Evolutionary conservation across 2,113 vertebrate species (phyloP), one percentile per base, ranked within the genome.

Genomic region (Callospermophilus lateralis): DNA sequence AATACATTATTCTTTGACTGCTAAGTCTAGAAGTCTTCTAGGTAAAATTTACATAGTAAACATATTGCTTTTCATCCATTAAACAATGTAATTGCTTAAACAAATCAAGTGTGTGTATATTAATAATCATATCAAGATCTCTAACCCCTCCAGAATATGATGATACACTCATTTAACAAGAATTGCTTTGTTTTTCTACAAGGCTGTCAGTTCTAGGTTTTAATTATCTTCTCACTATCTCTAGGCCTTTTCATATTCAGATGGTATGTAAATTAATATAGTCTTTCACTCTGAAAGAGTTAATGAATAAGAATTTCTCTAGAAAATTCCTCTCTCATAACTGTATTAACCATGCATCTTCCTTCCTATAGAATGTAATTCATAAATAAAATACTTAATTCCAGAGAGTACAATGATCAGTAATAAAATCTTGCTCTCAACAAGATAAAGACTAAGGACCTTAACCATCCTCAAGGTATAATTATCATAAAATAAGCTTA

Each of bases 91-190:
- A 90, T 61, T 94, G 63, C 80, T 97, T 89, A 93, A 97, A 85
- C 63, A 96, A 97, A 97, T 96, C 45, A 94, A 95, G 73, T 73
- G 15, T 93, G 34, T 93, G 17, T 86, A 89, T 94, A 89, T 91
- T 97, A 97, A 96, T 97, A 97, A 97, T 93, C 81, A 87, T 93
- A 97, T 91, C 88, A 97, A 95, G 51, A 88, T 96, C 68, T 91
- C 55, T 94, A 96, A 95, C 45, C 89, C 74, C 45, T 91, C 58
- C 37, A 91, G 68, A 94, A n/a, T 95, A 97, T 67, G 85, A 89
- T 97, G 65, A 93, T 97, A 89, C 4, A 89, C 48, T 89, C 94
- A 97, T 93, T 96, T 97, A 96, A 93, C 73, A 97, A 90, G 89
- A 90, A 84, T 91, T 91, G 83, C 51, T 93, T 95, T 94, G 73